Evolutionary conservation across 2,797 vertebrate genomes (phyloP).

Genomic region (Tympanoctomys barrerae): DNA sequence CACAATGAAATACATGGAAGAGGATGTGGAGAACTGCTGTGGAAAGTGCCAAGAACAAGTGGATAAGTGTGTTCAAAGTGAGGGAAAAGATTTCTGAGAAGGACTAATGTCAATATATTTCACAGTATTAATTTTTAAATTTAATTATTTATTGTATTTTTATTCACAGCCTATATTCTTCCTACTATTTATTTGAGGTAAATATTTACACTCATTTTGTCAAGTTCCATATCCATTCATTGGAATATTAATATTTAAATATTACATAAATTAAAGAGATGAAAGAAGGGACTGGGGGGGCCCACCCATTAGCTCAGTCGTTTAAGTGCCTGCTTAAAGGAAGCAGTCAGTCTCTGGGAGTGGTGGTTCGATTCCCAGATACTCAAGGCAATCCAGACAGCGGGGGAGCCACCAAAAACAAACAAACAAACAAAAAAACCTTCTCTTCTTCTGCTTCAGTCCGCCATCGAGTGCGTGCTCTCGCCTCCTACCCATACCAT

Average conservation of each 20-base stretch:
- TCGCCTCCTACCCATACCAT: too few relatives aligned
- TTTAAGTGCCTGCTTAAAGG: too few relatives aligned
- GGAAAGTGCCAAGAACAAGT: neutral
- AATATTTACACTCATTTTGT: neutral
- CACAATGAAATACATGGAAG: neutral
- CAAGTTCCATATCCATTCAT: neutral
- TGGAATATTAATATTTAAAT: conserved; percentile 3
- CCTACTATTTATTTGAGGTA: neutral
- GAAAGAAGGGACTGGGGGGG: neutral
- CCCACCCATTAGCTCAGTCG: too few relatives aligned
- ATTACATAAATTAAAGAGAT: neutral
- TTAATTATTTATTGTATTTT: neutral
- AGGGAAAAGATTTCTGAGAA: neutral
- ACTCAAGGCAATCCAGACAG: too few relatives aligned
- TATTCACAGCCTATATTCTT: neutral
- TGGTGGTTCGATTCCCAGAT: too few relatives aligned
- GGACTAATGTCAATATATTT: neutral
- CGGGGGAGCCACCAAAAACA: too few relatives aligned
- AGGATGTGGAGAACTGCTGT: neutral
- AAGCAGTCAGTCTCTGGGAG: too few relatives aligned
- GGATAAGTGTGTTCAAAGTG: neutral
- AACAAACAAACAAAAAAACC: too few relatives aligned
- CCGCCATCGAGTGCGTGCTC: too few relatives aligned
- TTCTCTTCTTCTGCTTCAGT: too few relatives aligned
- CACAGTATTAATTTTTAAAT: neutral